Evolutionary conservation across 2,113 vertebrate species (phyloP), one percentile per base, ranked within the genome.

Genomic region (Grammomys dolichurus): DNA sequence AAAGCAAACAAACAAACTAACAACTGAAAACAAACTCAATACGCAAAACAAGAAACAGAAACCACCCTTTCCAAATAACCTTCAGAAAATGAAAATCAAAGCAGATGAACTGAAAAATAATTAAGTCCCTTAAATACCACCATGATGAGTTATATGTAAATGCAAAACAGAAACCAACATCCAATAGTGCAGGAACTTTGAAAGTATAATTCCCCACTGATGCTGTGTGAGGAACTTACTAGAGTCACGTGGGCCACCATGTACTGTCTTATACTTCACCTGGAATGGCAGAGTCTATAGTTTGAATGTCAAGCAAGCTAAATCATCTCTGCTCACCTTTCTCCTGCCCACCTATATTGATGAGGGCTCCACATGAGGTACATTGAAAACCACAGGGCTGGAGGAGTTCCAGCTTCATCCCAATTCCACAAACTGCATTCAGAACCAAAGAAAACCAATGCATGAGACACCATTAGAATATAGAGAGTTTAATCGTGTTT

Each of bases 401-500:
- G 22, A 36, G 54, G 20, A 4, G 69, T 33, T 70, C 31, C n/a
- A 70, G 17, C 8, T 70, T 26, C 51, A 24, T 89, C 54, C 33
- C 24, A 77, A 9, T 13, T 60, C 63, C 17, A 93, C 33, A 40
- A 14, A 36, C 24, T 24, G 22, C 40, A 2, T 91, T 87, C 17
- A 92, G 54, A 93, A 72, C 12, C 43, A 93, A 85, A 31, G 51
- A 78, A 40, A 9, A 46, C n/a, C 63, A 82, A 31, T 60, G 33
- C 51, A 11, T 13, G 12, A 90, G 93, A 48, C 51, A 80, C 56
- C n/a, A 7, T 28, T 36, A 63, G 63, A 70, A 85, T 40, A 60
- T 17, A 76, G 3, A 65, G 16, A 58, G 48, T 88, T 87, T 43
- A 92, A 22, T 90, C 69, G 80, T 96, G 6, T 92, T 97, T 60